These are phyloP conservation scores for Erythrolamprus reginae DNA, from an alignment of 2,113 vertebrate species.

Conservation along the genomic window DNA sequence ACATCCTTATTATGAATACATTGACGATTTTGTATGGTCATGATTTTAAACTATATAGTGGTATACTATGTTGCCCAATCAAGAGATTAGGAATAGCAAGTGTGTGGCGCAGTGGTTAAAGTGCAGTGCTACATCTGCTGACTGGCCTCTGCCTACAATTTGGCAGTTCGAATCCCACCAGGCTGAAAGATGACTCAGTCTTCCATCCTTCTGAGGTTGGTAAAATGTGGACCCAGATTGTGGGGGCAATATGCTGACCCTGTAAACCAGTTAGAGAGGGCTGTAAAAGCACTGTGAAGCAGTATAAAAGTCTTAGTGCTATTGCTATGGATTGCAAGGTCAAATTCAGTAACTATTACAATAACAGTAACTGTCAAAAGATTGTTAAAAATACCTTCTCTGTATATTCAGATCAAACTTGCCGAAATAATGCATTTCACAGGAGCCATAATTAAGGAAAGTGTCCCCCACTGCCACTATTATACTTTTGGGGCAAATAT, in stretches of 20 bases:
- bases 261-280: too few relatives aligned
- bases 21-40: background rate
- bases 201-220: too few relatives aligned
- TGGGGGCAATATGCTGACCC: too few relatives aligned
- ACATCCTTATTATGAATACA: background rate
- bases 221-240: too few relatives aligned
- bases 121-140: too few relatives aligned
- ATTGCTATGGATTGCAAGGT: background rate
- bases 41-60: background rate
- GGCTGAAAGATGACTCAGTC: too few relatives aligned
- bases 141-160: too few relatives aligned
- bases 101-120: too few relatives aligned
- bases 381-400: background rate
- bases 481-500: background rate
- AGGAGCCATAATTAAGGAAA: background rate
- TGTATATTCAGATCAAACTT: background rate
- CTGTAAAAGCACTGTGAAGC: too few relatives aligned
- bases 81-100: background rate
- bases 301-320: too few relatives aligned
- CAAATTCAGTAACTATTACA: background rate
- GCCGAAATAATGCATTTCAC: background rate
- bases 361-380: background rate
- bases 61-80: background rate
- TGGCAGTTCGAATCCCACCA: too few relatives aligned
- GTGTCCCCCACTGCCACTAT: background rate